Percentiles rank a stretch among this genome's conserved stretches.
These are phyloP conservation scores for Podotricha telesiphe DNA, from an alignment of 2,888 invertebrate species.

Conservation along the genomic window DNA sequence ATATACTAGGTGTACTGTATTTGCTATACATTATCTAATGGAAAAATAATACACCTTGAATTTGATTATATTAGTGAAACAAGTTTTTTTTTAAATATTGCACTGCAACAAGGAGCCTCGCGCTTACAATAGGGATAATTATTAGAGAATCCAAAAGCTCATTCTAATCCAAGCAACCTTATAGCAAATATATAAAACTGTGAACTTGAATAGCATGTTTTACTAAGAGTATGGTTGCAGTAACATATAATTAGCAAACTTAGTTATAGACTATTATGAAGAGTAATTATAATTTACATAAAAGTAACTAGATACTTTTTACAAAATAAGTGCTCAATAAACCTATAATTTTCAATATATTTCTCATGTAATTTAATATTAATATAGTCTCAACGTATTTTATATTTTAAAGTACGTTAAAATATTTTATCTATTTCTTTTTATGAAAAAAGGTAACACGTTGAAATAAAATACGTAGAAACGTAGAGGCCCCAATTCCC, in stretches of 20 bases:
- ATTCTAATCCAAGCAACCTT: neutral
- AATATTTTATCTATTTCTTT: constrained; percentile 11
- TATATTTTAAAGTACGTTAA: neutral
- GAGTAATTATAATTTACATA: too few relatives aligned
- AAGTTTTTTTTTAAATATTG: too few relatives aligned
- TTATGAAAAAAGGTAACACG: constrained; percentile 29
- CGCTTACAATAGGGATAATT: too few relatives aligned
- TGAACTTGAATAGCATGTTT: neutral
- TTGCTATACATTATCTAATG: too few relatives aligned
- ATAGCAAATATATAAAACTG: neutral
- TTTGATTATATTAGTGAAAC: too few relatives aligned
- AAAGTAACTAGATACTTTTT: too few relatives aligned
- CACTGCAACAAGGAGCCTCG: too few relatives aligned
- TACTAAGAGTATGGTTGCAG: too few relatives aligned
- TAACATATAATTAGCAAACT: neutral
- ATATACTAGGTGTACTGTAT: too few relatives aligned
- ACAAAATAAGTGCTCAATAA: neutral
- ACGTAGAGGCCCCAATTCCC: constrained; percentile 47
- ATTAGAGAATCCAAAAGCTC: too few relatives aligned
- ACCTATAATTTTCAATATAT: neutral
- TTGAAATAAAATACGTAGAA: constrained; percentile 37
- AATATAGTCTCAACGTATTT: neutral
- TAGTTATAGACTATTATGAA: neutral
- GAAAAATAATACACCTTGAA: too few relatives aligned
- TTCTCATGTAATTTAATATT: neutral